These are phyloP conservation scores for Triplophysa siluroides DNA, from an alignment of 2,113 vertebrate species.

Conservation along the genomic window DNA sequence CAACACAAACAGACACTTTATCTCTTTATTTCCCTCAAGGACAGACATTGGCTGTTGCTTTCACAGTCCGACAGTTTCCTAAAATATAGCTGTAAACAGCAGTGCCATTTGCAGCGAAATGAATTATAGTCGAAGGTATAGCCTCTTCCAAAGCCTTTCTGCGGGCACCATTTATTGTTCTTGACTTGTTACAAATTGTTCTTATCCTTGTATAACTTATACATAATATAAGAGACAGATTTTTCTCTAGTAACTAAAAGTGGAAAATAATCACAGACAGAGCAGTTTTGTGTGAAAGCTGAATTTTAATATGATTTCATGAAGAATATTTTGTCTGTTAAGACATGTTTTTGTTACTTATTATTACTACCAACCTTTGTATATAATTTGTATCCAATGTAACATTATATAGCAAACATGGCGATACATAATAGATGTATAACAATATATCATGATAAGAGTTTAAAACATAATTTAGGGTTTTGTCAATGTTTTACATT, in stretches of 20 bases:
- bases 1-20: constrained; percentile 23
- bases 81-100: neutral
- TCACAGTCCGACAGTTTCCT: neutral
- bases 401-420: too few relatives aligned
- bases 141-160: neutral
- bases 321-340: neutral
- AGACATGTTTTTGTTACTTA: too few relatives aligned
- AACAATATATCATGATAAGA: too few relatives aligned
- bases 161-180: too few relatives aligned
- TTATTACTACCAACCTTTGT: too few relatives aligned
- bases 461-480: neutral
- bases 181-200: neutral
- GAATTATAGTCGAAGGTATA: neutral
- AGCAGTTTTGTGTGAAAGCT: neutral
- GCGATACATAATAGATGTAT: too few relatives aligned
- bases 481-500: neutral
- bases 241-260: neutral
- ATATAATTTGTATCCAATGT: too few relatives aligned
- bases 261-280: neutral
- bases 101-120: neutral
- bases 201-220: too few relatives aligned
- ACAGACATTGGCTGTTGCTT: neutral
- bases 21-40: constrained; percentile 31
- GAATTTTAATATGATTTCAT: neutral
- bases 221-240: neutral